Percentiles rank a stretch among this genome's conserved stretches.
Conservation (phyloP, 2,113 vertebrate species). For the Hylia prasina region DNA sequence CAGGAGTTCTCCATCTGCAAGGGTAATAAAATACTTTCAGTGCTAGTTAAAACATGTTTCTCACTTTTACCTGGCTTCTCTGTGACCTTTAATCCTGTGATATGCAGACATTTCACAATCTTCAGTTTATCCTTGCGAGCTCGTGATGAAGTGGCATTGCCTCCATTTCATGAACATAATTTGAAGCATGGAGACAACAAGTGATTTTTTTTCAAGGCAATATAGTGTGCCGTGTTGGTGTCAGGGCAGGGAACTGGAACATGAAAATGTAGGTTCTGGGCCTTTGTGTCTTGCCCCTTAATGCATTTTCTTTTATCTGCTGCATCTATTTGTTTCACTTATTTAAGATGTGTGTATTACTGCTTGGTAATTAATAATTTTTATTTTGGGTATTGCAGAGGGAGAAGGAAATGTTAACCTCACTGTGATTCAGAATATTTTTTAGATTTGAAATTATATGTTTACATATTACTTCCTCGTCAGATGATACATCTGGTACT, state of each 20-base stretch:
- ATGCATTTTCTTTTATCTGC: background rate
- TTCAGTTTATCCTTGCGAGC: background rate
- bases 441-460: background rate
- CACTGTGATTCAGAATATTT: background rate
- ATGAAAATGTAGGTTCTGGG: background rate
- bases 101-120: background rate
- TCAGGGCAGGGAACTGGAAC: background rate
- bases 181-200: background rate
- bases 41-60: background rate
- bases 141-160: background rate
- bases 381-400: background rate
- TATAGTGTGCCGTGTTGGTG: rapidly evolving
- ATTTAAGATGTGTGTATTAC: background rate
- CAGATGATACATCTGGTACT: background rate
- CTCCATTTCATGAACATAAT: background rate
- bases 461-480: background rate
- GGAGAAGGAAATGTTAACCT: background rate
- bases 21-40: background rate
- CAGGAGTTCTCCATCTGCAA: background rate
- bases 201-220: background rate
- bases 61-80: background rate
- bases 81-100: background rate
- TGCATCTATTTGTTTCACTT: background rate
- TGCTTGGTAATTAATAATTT: background rate
- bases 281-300: background rate